Evolutionary conservation across 2,888 invertebrate species (phyloP).

Genomic region (Conops quadrifasciatus): DNA sequence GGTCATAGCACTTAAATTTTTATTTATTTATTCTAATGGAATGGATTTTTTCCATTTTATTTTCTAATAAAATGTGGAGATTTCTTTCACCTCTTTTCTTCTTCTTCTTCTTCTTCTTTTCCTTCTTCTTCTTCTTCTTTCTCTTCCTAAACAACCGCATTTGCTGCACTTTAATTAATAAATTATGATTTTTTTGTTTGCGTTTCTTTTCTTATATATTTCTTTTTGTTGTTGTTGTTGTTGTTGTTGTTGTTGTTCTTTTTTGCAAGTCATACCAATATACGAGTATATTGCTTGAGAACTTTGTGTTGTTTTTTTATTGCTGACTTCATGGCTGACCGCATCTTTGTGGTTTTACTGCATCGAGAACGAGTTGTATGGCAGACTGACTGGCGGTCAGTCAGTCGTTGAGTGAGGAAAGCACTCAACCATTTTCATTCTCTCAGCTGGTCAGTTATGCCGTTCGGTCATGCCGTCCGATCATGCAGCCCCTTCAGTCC

Average conservation of each 20-base stretch:
- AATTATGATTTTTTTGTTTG: not conserved
- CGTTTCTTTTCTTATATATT: not conserved
- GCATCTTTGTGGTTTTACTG: not conserved
- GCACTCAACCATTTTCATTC: not conserved
- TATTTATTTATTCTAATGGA: constrained; percentile 5
- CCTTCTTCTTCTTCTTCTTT: not conserved
- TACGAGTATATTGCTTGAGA: not conserved
- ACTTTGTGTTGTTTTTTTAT: not conserved
- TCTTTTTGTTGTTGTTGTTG: not conserved
- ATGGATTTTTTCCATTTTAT: not conserved
- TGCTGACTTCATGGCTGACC: not conserved
- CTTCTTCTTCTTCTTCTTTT: not conserved
- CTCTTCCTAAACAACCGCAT: constrained; percentile 1
- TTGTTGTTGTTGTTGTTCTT: too few species aligned
- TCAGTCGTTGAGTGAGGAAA: not conserved
- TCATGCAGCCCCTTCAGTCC: not conserved
- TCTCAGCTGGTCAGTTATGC: not conserved
- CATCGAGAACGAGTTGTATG: not conserved
- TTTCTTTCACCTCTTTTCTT: not conserved
- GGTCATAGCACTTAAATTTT: constrained; percentile 12
- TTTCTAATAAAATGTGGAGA: not conserved
- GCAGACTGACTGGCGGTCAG: not conserved
- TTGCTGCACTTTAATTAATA: constrained; percentile 19
- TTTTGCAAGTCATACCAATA: not conserved
- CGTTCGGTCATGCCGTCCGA: not conserved